A percentile compares a stretch with the other conserved stretches of the same genome.
phyloP scores from a whole-genome alignment of 2,797 vertebrate genomes.

The Morus bassanus region DNA sequence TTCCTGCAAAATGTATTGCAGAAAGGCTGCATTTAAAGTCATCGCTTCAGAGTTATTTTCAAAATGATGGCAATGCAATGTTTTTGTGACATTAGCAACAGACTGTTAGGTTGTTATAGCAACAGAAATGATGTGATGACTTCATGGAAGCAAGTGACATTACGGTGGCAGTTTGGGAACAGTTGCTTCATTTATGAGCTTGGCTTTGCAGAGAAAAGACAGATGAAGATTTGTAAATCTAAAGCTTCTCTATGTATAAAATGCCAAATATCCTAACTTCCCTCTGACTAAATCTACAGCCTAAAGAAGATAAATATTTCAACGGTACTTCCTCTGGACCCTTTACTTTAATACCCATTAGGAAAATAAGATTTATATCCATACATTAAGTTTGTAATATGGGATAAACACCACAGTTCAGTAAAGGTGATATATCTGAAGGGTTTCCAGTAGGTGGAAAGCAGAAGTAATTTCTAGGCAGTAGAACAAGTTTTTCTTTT shows the following conservation, averaged over 20 bases:
- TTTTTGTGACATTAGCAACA: slow-evolving; percentile 5
- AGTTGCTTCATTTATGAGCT: neutral
- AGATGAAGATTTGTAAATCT: slow-evolving; percentile 4
- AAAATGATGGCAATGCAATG: neutral
- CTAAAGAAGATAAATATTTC: slow-evolving; percentile 29
- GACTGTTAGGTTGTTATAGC: neutral
- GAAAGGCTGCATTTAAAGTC: neutral
- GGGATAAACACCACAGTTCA: neutral
- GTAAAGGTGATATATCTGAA: neutral
- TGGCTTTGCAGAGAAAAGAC: slow-evolving; percentile 20
- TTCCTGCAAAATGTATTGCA: neutral
- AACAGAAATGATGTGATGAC: neutral
- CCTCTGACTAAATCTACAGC: neutral
- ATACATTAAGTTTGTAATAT: neutral
- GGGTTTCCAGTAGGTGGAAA: neutral
- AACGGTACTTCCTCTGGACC: neutral
- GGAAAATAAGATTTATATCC: slow-evolving; percentile 4
- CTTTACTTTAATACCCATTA: neutral
- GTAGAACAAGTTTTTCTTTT: neutral
- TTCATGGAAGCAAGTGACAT: neutral
- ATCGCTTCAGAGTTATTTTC: neutral
- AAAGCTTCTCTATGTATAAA: neutral
- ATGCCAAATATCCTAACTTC: neutral
- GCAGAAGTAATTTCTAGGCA: neutral
- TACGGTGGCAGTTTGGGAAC: neutral